Conservation (phyloP, 2,888 invertebrate genomes). For the Pseudanteris insignis region DNA sequence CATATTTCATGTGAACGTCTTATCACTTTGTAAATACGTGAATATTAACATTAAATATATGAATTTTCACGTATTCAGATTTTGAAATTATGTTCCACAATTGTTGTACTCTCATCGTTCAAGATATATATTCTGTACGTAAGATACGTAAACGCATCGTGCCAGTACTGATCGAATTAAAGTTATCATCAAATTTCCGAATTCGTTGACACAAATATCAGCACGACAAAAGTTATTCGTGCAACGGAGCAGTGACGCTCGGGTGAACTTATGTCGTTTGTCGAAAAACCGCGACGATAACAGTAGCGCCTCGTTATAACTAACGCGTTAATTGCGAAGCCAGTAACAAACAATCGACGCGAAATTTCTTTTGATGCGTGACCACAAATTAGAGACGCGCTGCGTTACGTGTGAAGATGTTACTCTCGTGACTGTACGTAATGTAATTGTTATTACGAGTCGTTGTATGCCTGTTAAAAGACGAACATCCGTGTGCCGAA, state of each 20-base stretch:
- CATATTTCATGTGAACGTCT: too few relatives aligned
- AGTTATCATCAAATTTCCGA: slow-evolving; percentile 13
- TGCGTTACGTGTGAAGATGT: slow-evolving; percentile 5
- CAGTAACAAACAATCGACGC: slow-evolving; percentile 21
- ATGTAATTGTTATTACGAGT: slow-evolving; percentile 21
- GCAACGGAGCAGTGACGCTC: too few relatives aligned
- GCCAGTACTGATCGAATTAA: slow-evolving; percentile 34
- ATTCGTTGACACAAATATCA: slow-evolving; percentile 6
- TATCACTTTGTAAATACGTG: too few relatives aligned
- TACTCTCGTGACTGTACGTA: slow-evolving; percentile 17
- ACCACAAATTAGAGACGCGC: too few relatives aligned
- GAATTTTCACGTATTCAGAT: too few relatives aligned
- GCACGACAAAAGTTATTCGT: too few relatives aligned
- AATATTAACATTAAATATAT: too few relatives aligned
- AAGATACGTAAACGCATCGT: slow-evolving; percentile 42
- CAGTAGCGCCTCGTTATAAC: not conserved
- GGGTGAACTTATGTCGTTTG: too few relatives aligned
- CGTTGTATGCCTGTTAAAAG: slow-evolving; percentile 29
- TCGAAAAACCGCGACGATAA: not conserved
- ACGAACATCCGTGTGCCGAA: too few relatives aligned
- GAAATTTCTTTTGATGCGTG: not conserved
- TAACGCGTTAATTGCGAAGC: not conserved
- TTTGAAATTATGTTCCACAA: slow-evolving; percentile 44
- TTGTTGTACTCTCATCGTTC: slow-evolving; percentile 45
- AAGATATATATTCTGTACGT: slow-evolving; percentile 43